These are phyloP conservation scores for Lucinisca nassula DNA, from an alignment of 2,888 invertebrate species.

Conservation along the genomic window DNA sequence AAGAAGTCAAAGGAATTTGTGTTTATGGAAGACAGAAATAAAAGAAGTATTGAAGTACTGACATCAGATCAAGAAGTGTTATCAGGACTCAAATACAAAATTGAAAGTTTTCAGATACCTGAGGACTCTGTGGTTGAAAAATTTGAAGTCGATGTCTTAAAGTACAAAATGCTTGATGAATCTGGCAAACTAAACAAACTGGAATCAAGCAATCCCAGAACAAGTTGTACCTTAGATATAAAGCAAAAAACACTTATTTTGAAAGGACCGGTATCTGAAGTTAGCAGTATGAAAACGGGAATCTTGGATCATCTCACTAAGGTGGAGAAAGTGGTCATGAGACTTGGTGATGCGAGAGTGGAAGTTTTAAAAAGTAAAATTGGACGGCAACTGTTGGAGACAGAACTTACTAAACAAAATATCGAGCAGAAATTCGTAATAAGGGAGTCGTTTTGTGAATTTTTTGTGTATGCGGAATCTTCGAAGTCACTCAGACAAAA, in stretches of 20 bases:
- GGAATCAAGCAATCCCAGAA: background rate
- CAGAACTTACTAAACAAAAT: background rate
- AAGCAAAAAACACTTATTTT: background rate
- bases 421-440: background rate
- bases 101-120: background rate
- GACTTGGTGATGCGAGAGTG: background rate
- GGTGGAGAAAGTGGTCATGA: background rate
- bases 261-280: background rate
- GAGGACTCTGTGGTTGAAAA: background rate
- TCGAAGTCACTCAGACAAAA: no score
- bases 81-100: background rate
- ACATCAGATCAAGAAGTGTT: background rate
- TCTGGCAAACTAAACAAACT: background rate
- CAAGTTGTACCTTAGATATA: background rate
- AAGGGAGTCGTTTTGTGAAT: background rate
- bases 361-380: background rate
- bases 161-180: background rate
- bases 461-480: background rate
- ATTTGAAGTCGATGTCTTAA: background rate
- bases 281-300: background rate
- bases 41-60: background rate
- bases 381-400: background rate
- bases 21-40: background rate
- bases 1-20: background rate
- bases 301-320: background rate